A percentile compares a stretch with the other conserved stretches of the same genome.
Evolutionary conservation across 2,113 vertebrate genomes (phyloP).

Genomic region (Rhinolophus sinicus): DNA sequence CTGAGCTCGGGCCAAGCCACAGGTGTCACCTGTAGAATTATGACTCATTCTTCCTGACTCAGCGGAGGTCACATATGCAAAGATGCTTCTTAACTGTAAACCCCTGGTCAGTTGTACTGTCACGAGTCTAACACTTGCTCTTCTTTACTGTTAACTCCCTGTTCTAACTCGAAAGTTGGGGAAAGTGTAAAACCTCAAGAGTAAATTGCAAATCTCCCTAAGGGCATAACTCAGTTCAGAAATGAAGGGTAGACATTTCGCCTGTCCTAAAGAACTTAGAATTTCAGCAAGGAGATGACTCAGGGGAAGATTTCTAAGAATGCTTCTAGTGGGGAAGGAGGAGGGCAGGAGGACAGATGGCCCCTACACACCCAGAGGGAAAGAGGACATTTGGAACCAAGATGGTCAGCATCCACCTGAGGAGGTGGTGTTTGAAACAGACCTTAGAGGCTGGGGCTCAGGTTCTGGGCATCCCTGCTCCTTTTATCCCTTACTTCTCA

Average conservation of each 20-base stretch:
- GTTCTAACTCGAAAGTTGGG: not conserved
- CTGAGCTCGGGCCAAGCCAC: not conserved
- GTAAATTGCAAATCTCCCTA: not conserved
- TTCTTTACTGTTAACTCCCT: not conserved
- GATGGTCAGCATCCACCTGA: not conserved
- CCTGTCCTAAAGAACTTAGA: not conserved
- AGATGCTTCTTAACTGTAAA: not conserved
- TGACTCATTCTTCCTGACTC: not conserved
- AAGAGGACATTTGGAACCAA: not conserved
- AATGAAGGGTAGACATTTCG: not conserved
- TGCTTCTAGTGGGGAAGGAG: no score
- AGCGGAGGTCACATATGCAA: not conserved
- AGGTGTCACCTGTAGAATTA: not conserved
- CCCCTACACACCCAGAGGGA: not conserved
- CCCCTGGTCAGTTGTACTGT: not conserved
- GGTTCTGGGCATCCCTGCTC: not conserved
- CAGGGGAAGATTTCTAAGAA: not conserved
- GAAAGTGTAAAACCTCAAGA: not conserved
- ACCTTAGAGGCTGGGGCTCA: not conserved
- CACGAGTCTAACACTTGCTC: not conserved
- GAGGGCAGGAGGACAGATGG: no score
- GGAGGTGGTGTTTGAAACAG: not conserved
- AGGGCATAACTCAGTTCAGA: not conserved
- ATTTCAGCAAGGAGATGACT: not conserved
- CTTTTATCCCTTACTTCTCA: not conserved